phyloP scores from a whole-genome alignment of 2,888 invertebrate species.

The Disparrhopalites patrizii region DNA sequence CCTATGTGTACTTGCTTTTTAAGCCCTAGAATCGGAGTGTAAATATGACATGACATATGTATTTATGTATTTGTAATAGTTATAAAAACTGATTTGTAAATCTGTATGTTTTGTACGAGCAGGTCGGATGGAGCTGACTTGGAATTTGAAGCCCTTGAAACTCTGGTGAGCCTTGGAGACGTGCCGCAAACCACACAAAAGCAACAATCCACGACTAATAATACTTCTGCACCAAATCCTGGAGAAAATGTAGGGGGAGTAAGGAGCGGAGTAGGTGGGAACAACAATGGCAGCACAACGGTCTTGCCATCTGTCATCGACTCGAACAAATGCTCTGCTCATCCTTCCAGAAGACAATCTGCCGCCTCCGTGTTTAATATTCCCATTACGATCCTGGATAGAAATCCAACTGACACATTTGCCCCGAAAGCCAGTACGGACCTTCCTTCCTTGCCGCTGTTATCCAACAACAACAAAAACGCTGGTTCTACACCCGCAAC shows the following conservation, averaged over 20 bases:
- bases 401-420: no score
- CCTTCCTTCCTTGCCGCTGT: neutral
- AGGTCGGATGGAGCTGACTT: slow-evolving; percentile 47
- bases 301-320: slow-evolving; percentile 21
- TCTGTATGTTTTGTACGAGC: slow-evolving; percentile 13
- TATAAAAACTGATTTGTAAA: no score
- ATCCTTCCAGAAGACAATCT: neutral
- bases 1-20: no score
- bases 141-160: slow-evolving; percentile 47
- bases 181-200: slow-evolving; percentile 9
- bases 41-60: no score
- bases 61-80: no score
- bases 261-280: neutral
- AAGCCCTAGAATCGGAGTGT: no score
- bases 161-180: slow-evolving; percentile 39
- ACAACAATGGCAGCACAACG: slow-evolving; percentile 16
- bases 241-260: neutral
- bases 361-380: neutral
- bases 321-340: slow-evolving; percentile 7
- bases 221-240: neutral
- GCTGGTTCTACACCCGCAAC: no score
- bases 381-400: neutral
- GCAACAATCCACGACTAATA: neutral
- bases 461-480: neutral
- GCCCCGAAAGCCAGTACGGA: neutral